Conservation (phyloP, 2,888 invertebrate species). For the Pristionchus fissidentatus region DNA sequence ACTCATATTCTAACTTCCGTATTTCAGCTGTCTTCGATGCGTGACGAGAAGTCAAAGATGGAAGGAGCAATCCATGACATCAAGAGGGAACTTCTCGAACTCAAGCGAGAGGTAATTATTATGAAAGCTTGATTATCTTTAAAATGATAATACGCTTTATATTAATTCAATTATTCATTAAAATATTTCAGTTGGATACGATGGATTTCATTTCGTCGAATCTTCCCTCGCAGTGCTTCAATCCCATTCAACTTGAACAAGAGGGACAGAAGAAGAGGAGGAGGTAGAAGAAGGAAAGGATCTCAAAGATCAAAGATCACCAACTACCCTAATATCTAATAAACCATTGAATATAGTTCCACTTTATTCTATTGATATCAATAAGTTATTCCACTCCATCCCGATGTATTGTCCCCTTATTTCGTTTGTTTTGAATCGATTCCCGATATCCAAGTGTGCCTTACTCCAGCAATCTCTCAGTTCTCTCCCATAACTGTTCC, state of each 20-base stretch:
- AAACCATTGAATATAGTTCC: background rate
- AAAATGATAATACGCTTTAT: background rate
- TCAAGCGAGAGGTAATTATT: constrained; percentile 57
- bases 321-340: background rate
- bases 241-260: constrained; percentile 76
- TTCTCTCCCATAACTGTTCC: background rate
- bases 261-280: constrained; percentile 63
- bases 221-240: constrained; percentile 86
- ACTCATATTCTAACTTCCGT: too few relatives aligned
- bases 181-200: constrained; percentile 83
- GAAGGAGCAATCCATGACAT: constrained; percentile 61
- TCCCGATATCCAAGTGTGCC: too few relatives aligned
- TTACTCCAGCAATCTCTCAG: background rate
- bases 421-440: constrained; percentile 8
- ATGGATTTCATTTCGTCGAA: constrained; percentile 86
- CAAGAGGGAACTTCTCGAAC: constrained; percentile 54
- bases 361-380: background rate
- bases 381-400: constrained; percentile 33
- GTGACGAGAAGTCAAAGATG: constrained; percentile 49
- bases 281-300: constrained; percentile 3
- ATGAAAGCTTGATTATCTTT: background rate
- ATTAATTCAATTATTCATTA: background rate
- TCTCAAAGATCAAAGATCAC: too few relatives aligned
- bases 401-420: constrained; percentile 7
- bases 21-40: constrained; percentile 37